Percentiles rank a stretch among this genome's conserved stretches.
Conservation (phyloP, 2,888 invertebrate species). For the Macaria notata region DNA sequence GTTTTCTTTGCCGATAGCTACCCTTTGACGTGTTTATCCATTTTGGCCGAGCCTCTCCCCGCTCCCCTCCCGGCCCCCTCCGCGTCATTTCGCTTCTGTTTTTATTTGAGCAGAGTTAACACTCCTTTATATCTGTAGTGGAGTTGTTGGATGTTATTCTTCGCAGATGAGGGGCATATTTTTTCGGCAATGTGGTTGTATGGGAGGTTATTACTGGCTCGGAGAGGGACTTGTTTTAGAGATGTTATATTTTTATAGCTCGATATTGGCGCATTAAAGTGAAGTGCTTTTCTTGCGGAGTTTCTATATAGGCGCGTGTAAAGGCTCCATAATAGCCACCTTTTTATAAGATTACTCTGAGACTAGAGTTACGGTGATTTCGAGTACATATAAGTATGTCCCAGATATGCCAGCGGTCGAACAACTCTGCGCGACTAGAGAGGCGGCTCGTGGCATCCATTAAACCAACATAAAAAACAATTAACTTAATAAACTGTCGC, state of each 20-base stretch:
- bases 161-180: constrained; percentile 25
- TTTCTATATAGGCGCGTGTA: no score
- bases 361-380: no score
- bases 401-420: no score
- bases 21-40: constrained; percentile 80
- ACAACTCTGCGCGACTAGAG: no score
- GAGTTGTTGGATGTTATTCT: constrained; percentile 29
- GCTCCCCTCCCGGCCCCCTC: constrained; percentile 24
- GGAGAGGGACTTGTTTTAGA: constrained; percentile 2
- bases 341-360: no score
- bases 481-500: no score
- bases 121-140: constrained; percentile 27
- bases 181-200: constrained; percentile 5
- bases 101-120: constrained; percentile 48
- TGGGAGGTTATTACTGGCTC: constrained; percentile 1
- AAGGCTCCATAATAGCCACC: no score
- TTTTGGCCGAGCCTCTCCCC: constrained; percentile 63
- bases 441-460: no score
- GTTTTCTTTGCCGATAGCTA: constrained; percentile 79
- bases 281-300: no score
- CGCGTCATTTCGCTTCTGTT: constrained; percentile 59
- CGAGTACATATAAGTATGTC: no score
- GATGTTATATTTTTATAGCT: neutral
- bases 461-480: no score
- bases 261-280: no score